Conservation (phyloP, 2,888 invertebrate species). For the Lasioglossum vierecki region DNA sequence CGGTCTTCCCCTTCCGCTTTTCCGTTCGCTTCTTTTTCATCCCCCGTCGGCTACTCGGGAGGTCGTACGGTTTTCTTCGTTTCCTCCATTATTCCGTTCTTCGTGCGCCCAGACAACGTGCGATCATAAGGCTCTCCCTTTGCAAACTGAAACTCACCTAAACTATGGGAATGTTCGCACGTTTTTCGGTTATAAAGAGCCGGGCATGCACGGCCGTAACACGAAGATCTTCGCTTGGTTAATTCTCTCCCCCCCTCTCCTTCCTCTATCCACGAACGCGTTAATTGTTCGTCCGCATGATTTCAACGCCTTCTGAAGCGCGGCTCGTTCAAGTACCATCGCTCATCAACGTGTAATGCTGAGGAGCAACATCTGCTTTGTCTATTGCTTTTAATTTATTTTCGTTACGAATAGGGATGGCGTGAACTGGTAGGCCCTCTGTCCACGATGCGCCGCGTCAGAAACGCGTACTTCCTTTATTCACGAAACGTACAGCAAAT, state of each 20-base stretch:
- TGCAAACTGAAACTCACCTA: conserved; percentile 48
- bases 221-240: conserved; percentile 40
- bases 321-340: neutral
- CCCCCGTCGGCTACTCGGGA: conserved; percentile 2
- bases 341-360: neutral
- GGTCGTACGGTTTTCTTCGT: conserved; percentile 38
- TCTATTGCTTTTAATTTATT: neutral
- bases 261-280: neutral
- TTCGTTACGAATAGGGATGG: too few relatives aligned
- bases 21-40: conserved; percentile 40
- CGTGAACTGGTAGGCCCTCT: too few relatives aligned
- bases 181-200: conserved; percentile 59
- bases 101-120: conserved; percentile 57
- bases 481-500: too few relatives aligned
- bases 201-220: conserved; percentile 26
- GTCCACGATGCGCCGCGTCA: too few relatives aligned
- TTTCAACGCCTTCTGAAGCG: conserved; percentile 10
- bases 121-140: conserved; percentile 60
- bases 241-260: conserved; percentile 4
- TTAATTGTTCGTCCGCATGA: conserved; percentile 25
- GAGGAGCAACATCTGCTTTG: neutral
- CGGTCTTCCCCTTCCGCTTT: conserved; percentile 34
- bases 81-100: conserved; percentile 52
- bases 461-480: too few relatives aligned
- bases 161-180: conserved; percentile 69